Conservation (phyloP, 1,140 invertebrate species). For the Plutomurus gul region DNA sequence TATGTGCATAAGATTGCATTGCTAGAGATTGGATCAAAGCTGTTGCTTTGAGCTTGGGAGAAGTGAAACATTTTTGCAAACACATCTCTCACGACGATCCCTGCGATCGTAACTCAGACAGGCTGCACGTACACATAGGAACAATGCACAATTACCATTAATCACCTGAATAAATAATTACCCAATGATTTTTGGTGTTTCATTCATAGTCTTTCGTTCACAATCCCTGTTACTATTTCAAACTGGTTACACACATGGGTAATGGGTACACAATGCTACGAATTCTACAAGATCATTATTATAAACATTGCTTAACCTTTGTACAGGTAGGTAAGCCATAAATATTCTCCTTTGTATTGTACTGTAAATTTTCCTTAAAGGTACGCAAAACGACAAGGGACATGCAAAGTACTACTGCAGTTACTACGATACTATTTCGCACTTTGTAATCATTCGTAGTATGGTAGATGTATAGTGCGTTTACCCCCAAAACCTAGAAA, state of each 20-base stretch:
- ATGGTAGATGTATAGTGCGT: neutral
- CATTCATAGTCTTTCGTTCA: neutral
- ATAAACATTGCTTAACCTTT: neutral
- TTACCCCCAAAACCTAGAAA: neutral
- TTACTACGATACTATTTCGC: no score
- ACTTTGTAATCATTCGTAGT: no score
- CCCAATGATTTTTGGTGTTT: neutral
- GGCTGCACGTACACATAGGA: no score
- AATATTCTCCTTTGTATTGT: no score
- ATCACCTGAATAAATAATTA: neutral
- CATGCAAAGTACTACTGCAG: no score
- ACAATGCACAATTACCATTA: neutral
- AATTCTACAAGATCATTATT: neutral
- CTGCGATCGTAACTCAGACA: neutral
- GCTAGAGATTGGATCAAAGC: no score
- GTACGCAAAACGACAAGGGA: no score
- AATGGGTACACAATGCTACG: neutral
- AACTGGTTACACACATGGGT: neutral
- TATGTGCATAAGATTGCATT: no score
- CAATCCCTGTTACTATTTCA: neutral
- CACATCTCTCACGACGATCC: neutral
- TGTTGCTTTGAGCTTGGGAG: no score
- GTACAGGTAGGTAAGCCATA: no score
- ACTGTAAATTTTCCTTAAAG: no score
- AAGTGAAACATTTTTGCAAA: neutral